phyloP scores from a whole-genome alignment of 2,888 invertebrate genomes.

The Carterocephalus palaemon region DNA sequence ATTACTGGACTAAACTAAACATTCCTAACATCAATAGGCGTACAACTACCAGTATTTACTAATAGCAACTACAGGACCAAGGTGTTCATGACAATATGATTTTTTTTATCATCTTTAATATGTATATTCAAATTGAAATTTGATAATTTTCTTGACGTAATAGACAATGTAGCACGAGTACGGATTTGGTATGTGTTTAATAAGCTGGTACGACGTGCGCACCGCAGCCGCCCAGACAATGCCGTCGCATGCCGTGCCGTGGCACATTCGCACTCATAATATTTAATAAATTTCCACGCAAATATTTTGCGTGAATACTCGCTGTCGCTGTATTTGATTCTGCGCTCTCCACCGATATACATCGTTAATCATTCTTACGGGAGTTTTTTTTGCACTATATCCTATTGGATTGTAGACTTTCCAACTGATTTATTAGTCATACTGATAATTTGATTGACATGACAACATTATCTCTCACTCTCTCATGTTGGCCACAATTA shows the following conservation, averaged over 20 bases:
- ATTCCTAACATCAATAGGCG: too few relatives aligned
- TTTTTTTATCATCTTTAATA: background rate
- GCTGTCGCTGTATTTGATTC: slow-evolving; percentile 11
- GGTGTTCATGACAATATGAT: too few relatives aligned
- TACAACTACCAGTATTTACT: too few relatives aligned
- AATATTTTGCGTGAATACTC: slow-evolving; percentile 16
- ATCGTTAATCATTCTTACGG: too few relatives aligned
- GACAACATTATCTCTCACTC: too few relatives aligned
- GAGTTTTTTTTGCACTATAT: too few relatives aligned
- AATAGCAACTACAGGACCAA: too few relatives aligned
- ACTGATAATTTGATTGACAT: too few relatives aligned
- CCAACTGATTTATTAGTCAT: too few relatives aligned
- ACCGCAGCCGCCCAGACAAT: slow-evolving; percentile 39
- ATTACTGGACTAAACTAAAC: too few relatives aligned
- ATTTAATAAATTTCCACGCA: slow-evolving; percentile 34
- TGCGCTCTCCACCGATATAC: slow-evolving; percentile 8
- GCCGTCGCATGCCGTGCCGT: slow-evolving; percentile 30
- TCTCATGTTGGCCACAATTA: too few relatives aligned
- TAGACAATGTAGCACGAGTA: slow-evolving; percentile 38
- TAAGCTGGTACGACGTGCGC: slow-evolving; percentile 38
- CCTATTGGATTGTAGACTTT: too few relatives aligned
- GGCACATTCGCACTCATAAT: slow-evolving; percentile 38
- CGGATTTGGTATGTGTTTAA: slow-evolving; percentile 48
- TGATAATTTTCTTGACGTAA: slow-evolving; percentile 43
- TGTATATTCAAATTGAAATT: slow-evolving; percentile 30